Percentiles rank a stretch among this genome's conserved stretches.
phyloP scores from a whole-genome alignment of 1,140 invertebrate genomes.

The Drosophila dunni region DNA sequence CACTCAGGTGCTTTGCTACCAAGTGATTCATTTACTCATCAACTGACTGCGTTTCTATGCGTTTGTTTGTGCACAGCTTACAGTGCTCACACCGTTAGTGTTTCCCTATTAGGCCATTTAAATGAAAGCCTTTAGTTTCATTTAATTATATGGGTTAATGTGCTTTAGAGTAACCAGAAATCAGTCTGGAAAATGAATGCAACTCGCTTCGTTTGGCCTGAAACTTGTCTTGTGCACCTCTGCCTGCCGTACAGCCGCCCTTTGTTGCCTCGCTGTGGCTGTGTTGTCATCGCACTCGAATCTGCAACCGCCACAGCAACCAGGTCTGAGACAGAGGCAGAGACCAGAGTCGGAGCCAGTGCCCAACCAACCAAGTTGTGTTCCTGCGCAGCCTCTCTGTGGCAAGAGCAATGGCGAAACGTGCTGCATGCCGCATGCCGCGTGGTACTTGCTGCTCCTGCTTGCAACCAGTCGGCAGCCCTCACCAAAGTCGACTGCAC shows the following conservation, averaged over 20 bases:
- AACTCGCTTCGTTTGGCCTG: conserved; percentile 6
- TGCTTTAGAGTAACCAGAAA: conserved; percentile 6
- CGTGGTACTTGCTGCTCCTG: neutral
- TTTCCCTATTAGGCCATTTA: no score
- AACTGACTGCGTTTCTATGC: neutral
- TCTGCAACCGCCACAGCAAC: conserved; percentile 66
- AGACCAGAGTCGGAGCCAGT: neutral
- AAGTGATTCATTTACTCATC: no score
- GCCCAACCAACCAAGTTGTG: conserved; percentile 7
- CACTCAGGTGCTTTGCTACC: conserved; percentile 1
- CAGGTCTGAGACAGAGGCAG: neutral
- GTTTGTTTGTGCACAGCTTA: no score
- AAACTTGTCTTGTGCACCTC: conserved; percentile 43
- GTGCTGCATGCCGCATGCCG: conserved; percentile 12
- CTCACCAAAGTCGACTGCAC: conserved; percentile 5
- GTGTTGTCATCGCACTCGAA: conserved; percentile 60
- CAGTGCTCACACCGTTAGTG: no score
- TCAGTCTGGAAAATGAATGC: neutral
- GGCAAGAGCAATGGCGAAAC: conserved; percentile 9
- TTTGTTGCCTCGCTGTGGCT: conserved; percentile 56
- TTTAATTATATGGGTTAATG: neutral
- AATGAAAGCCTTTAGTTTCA: neutral
- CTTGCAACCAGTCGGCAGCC: conserved; percentile 56
- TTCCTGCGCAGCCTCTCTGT: conserved; percentile 6
- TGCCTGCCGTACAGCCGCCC: conserved; percentile 44